phyloP scores from a whole-genome alignment of 1,140 invertebrate species.

The Babylonia areolata region DNA sequence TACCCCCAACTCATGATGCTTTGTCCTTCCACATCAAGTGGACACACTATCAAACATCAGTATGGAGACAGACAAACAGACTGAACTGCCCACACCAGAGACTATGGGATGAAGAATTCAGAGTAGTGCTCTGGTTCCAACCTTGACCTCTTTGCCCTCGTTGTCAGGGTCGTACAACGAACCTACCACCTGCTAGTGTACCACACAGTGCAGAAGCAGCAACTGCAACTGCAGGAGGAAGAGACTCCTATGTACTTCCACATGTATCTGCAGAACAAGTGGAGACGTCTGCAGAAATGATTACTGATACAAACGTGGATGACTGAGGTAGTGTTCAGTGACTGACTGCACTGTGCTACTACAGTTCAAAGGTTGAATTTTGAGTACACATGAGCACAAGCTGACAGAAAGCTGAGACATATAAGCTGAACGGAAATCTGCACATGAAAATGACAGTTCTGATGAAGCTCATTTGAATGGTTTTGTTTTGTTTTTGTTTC shows the following conservation, averaged over 20 bases:
- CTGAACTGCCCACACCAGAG: not conserved
- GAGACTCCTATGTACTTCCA: not conserved
- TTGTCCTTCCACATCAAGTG: slow-evolving; percentile 1
- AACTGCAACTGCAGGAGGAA: no score
- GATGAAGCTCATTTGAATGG: not conserved
- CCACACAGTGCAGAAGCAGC: no score
- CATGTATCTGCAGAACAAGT: not conserved
- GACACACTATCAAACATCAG: not conserved
- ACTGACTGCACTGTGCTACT: not conserved
- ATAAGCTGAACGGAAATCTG: slow-evolving; percentile 1
- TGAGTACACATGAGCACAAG: not conserved
- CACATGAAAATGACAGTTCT: slow-evolving; percentile 4
- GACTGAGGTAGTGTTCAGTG: slow-evolving; percentile 2
- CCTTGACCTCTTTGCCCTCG: no score
- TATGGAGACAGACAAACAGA: not conserved
- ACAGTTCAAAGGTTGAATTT: not conserved
- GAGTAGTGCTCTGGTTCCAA: no score
- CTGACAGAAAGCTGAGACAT: not conserved
- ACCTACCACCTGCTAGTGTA: no score
- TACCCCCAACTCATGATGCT: slow-evolving; percentile 5
- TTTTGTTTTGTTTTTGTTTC: no score
- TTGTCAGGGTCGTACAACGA: no score
- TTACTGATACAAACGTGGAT: not conserved
- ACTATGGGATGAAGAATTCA: not conserved
- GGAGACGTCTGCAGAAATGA: slow-evolving; percentile 5